Percentiles rank a stretch among this genome's conserved stretches.
Evolutionary conservation across 2,797 vertebrate genomes (phyloP).

Genomic region (Siniperca undulata): DNA sequence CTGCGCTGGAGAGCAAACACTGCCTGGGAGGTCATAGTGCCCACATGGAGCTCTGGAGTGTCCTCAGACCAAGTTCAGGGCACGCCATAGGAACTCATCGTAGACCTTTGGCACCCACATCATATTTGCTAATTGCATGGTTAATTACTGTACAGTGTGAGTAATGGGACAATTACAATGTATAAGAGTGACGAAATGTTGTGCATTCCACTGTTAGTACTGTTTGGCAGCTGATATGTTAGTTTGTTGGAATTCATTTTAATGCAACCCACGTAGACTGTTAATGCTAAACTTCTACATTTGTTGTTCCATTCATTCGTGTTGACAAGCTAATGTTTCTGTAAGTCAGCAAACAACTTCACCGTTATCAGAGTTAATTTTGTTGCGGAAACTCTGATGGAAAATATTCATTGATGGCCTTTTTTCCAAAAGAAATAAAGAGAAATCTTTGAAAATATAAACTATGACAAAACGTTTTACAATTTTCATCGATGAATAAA

Average conservation of each 20-base stretch:
- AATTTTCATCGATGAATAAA: not conserved
- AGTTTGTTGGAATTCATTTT: no score
- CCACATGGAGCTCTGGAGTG: conserved; percentile 38
- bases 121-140: conserved; percentile 41
- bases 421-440: not conserved
- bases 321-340: no score
- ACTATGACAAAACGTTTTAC: not conserved
- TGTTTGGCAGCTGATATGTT: conserved; percentile 27
- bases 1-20: conserved; percentile 65
- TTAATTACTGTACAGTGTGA: conserved; percentile 33
- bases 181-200: not conserved
- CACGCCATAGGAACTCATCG: conserved; percentile 24
- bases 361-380: not conserved
- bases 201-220: conserved; percentile 11
- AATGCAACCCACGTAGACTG: no score
- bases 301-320: no score
- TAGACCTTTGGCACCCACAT: conserved; percentile 34
- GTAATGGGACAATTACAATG: conserved; percentile 35
- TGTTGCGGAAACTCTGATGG: not conserved
- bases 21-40: conserved; percentile 73
- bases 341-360: no score
- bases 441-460: not conserved
- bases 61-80: conserved; percentile 69
- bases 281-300: no score
- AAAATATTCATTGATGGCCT: not conserved